Conservation (phyloP, 2,113 vertebrate species). For the Tricholaema leucomelas region DNA sequence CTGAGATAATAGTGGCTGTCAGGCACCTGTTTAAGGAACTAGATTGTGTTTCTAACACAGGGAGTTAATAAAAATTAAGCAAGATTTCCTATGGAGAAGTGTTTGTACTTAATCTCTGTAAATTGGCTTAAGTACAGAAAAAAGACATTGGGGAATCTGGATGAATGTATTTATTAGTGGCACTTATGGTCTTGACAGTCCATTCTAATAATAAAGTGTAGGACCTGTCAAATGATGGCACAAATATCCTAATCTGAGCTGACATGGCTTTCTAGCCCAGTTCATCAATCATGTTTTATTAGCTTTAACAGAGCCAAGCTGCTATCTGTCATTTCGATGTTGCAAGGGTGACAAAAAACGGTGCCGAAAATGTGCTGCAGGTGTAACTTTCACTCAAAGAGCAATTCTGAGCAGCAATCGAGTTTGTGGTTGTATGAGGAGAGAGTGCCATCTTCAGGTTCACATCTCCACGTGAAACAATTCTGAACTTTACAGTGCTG, state of each 20-base stretch:
- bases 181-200: conserved; percentile 45
- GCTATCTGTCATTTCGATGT: conserved; percentile 64
- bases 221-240: conserved; percentile 76
- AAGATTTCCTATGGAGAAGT: not conserved
- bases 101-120: not conserved
- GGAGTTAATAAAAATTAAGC: conserved; percentile 1
- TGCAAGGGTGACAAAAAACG: conserved; percentile 65
- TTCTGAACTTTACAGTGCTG: not conserved
- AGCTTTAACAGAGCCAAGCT: conserved; percentile 62
- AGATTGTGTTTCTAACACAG: conserved; percentile 23
- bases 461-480: not conserved
- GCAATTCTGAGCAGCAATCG: conserved; percentile 17
- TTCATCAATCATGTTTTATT: conserved; percentile 81
- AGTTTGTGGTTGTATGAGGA: conserved; percentile 50
- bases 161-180: conserved; percentile 75
- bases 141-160: conserved; percentile 52
- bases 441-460: conserved; percentile 86
- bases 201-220: conserved; percentile 80
- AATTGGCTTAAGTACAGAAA: conserved; percentile 59
- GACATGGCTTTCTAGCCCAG: conserved; percentile 70
- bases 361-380: conserved; percentile 67
- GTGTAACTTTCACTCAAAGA: conserved; percentile 72
- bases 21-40: conserved; percentile 45
- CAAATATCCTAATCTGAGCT: conserved; percentile 80
- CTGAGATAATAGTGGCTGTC: conserved; percentile 55